Evolutionary conservation across 2,113 vertebrate genomes (phyloP).

Genomic region (Brienomyrus brachyistius): DNA sequence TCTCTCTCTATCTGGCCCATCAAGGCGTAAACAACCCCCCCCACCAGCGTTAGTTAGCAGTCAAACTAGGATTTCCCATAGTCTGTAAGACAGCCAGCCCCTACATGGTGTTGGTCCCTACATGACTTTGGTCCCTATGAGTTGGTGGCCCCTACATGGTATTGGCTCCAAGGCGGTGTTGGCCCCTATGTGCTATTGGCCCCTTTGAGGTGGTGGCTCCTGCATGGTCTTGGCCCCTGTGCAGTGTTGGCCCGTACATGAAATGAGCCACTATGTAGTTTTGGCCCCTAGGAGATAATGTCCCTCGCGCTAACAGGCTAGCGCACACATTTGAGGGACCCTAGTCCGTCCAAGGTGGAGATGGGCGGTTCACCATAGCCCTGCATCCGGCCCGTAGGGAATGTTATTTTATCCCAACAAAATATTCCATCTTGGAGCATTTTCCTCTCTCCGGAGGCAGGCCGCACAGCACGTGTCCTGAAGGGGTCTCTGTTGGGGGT

Average conservation of each 20-base stretch:
- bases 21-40: conserved; percentile 22
- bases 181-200: too few species aligned
- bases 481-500: background rate
- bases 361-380: background rate
- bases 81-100: background rate
- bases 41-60: background rate
- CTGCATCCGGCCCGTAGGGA: background rate
- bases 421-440: background rate
- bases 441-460: conserved; percentile 13
- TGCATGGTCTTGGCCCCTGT: background rate
- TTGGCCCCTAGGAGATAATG: background rate
- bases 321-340: background rate
- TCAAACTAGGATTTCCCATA: background rate
- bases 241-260: background rate
- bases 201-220: background rate
- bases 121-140: too few species aligned
- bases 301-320: background rate
- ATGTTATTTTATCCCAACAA: background rate
- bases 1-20: background rate
- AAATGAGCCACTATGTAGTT: background rate
- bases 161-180: too few species aligned
- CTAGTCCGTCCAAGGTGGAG: background rate
- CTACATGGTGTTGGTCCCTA: background rate
- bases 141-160: too few species aligned
- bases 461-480: background rate